A percentile compares a stretch with the other conserved stretches of the same genome.
Conservation (phyloP, 2,888 invertebrate genomes). For the Noctua janthina region DNA sequence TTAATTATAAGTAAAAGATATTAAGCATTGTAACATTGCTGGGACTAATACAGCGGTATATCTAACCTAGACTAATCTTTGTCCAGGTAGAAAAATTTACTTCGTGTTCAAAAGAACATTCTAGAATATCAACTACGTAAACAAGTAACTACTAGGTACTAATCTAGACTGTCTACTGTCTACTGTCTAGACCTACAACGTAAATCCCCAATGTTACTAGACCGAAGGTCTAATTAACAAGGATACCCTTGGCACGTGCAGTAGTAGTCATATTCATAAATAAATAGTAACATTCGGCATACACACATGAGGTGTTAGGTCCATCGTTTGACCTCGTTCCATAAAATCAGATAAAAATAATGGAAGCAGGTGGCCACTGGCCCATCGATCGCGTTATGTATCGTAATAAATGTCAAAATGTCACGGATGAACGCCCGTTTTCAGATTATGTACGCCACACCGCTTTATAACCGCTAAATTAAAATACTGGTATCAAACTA, state of each 20-base stretch:
- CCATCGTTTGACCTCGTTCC: conserved; percentile 80
- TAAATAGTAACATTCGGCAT: conserved; percentile 51
- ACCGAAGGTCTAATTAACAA: conserved; percentile 35
- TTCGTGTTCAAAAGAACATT: conserved; percentile 12
- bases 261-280: conserved; percentile 66
- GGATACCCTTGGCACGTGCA: conserved; percentile 61
- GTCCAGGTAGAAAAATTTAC: neutral
- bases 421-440: conserved; percentile 69
- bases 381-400: conserved; percentile 74
- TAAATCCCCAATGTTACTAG: conserved; percentile 30
- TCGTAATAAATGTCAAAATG: conserved; percentile 73
- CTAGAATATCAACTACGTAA: conserved; percentile 13
- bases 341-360: conserved; percentile 85
- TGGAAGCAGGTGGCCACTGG: conserved; percentile 76
- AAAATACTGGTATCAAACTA: conserved; percentile 55
- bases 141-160: neutral
- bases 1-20: too few species aligned
- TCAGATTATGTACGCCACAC: conserved; percentile 59
- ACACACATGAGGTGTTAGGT: conserved; percentile 53
- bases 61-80: neutral
- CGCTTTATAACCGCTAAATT: conserved; percentile 47
- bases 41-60: neutral
- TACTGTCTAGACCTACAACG: neutral
- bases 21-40: neutral
- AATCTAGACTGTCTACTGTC: neutral